Evolutionary conservation across 2,797 vertebrate genomes (phyloP), one percentile per base, ranked within the genome.

Genomic region (Pseudotriccus pelzelni): DNA sequence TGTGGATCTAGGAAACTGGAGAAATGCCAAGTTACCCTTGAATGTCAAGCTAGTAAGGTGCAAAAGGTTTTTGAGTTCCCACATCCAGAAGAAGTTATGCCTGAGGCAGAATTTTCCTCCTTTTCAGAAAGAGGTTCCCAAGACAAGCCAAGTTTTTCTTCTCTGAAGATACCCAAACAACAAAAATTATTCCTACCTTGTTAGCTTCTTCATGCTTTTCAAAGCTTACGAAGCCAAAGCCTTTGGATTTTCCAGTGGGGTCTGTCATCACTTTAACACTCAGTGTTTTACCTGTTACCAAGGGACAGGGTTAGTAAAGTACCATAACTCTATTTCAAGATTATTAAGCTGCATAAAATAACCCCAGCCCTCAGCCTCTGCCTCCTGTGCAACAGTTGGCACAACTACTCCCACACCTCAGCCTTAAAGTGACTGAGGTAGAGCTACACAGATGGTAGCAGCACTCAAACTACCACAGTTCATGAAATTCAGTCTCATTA

Each of bases 251-350:
- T 83, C 99, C 99, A 36, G 98, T 98, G 92, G 98, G 98, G 90
- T 99, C 99, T 66, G 98, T 99, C 99, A 99, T 99, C 96, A 99
- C 99, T 97, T 99, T 99, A 91, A 99, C 99, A 53, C 99, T 99
- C 89, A 99, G 98, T 43, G 99, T 99, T 98, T 99, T 99, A 97
- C 99, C 99, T 99, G 96, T 97, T 91, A 95, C 81, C 97, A 96
- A 98, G 89, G 90, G 70, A 97, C 22, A 94, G 75, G 81, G 70
- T 97, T 96, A 98, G 86, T 90, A 77, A 95, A 72, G 67, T 10
- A 76, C 1, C 34, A 30, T 10, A 41, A 6, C 53, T 41, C 15
- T 43, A 82, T 49, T 68, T 89, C 46, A 83, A 59, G 49, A 53
- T 22, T 47, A 63, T n/a, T 55, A 32, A 56, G 70, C 14, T 46